Conservation (phyloP, 2,888 invertebrate species). For the Craniophora ligustri region DNA sequence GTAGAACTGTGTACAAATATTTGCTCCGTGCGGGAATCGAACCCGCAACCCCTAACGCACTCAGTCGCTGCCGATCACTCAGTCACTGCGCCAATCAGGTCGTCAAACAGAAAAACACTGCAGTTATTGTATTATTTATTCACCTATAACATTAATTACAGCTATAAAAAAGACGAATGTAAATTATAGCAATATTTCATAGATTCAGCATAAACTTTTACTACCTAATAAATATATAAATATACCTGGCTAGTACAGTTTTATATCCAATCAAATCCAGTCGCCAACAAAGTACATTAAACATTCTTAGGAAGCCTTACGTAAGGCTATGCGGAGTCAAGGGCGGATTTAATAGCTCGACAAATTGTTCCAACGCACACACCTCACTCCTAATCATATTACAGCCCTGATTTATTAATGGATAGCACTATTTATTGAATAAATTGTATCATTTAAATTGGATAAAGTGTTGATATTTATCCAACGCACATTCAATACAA, state of each 20-base stretch:
- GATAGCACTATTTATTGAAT: constrained; percentile 12
- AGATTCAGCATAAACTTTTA: no score
- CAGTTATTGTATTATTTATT: no score
- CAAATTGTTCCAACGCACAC: constrained; percentile 51
- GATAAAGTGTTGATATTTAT: not conserved
- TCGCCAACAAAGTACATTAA: constrained; percentile 25
- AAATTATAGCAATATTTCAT: no score
- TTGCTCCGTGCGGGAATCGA: no score
- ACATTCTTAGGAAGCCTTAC: constrained; percentile 46
- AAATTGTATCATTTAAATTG: not conserved
- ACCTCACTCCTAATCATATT: constrained; percentile 45
- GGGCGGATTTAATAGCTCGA: constrained; percentile 51
- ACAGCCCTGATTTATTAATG: constrained; percentile 40
- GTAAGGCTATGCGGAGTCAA: constrained; percentile 46
- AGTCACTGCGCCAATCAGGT: no score
- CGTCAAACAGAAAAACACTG: no score
- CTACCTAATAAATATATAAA: not conserved
- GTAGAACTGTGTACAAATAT: no score
- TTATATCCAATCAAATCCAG: constrained; percentile 44
- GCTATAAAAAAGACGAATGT: no score
- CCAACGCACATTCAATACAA: no score
- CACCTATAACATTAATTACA: no score
- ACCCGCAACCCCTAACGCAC: no score
- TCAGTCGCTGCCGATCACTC: no score
- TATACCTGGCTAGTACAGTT: constrained; percentile 9